Evolutionary conservation across 2,113 vertebrate species (phyloP).

Genomic region (Clarias batrachus): DNA sequence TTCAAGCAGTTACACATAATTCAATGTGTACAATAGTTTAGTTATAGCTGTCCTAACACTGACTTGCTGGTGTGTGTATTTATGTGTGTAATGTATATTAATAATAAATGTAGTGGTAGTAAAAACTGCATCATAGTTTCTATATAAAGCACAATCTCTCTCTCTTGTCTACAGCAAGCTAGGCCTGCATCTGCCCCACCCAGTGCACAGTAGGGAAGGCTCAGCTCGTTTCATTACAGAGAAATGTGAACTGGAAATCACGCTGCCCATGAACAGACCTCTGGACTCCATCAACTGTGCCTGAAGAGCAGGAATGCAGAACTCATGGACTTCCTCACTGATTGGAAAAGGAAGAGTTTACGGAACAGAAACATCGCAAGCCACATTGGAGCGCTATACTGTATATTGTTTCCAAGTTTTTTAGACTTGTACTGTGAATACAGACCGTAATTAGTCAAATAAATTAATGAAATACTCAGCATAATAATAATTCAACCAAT

Average conservation of each 20-base stretch:
- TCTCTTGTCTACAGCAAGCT: slow-evolving; percentile 77
- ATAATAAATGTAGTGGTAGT: neutral
- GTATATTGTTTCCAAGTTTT: neutral
- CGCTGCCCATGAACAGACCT: slow-evolving; percentile 75
- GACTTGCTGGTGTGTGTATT: neutral
- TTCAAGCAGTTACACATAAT: neutral
- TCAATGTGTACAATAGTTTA: neutral
- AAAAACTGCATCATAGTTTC: slow-evolving; percentile 3
- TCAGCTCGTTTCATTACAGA: slow-evolving; percentile 81
- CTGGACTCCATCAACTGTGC: slow-evolving; percentile 77
- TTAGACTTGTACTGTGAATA: neutral
- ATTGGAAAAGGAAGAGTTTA: neutral
- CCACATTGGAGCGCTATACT: neutral
- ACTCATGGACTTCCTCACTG: neutral
- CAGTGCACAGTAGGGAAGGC: slow-evolving; percentile 74
- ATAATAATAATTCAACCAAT: too few relatives aligned
- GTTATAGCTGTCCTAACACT: neutral
- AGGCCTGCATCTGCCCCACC: slow-evolving; percentile 84
- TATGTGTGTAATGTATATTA: neutral
- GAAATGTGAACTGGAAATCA: slow-evolving; percentile 81
- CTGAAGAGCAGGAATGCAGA: slow-evolving; percentile 53
- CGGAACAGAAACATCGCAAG: neutral
- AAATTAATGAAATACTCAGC: too few relatives aligned
- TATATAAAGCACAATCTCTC: neutral
- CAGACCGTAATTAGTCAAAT: too few relatives aligned